phyloP scores from a whole-genome alignment of 2,113 vertebrate species.

The Grantiella picta region DNA sequence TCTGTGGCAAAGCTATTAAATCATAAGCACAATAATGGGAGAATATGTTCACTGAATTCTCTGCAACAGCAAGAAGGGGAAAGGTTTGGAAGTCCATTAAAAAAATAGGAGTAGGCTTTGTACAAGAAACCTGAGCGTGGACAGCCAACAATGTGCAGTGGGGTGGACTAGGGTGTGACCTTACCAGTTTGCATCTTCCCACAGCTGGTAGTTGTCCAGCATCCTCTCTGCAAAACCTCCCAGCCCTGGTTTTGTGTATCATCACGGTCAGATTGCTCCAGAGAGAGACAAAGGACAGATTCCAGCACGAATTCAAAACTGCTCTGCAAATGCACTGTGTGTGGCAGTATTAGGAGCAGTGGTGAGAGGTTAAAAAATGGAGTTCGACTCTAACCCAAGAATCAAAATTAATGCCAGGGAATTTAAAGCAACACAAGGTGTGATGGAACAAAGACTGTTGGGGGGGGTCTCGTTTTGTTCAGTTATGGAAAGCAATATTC shows the following conservation, averaged over 20 bases:
- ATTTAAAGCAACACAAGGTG: neutral
- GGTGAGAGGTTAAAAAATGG: neutral
- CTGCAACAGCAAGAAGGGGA: neutral
- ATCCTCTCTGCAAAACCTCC: neutral
- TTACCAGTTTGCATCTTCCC: neutral
- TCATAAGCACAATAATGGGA: neutral
- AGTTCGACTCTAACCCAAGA: neutral
- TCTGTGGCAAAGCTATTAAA: neutral
- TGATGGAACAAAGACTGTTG: neutral
- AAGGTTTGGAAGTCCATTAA: neutral
- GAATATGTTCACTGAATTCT: neutral
- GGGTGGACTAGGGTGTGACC: neutral
- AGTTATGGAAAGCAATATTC: neutral
- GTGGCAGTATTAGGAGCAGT: neutral
- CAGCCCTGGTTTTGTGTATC: neutral
- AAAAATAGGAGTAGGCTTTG: neutral
- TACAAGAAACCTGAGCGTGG: neutral
- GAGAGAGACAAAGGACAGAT: neutral
- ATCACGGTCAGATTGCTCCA: neutral
- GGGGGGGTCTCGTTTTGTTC: conserved; percentile 21
- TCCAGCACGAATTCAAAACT: neutral
- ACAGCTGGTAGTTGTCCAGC: neutral
- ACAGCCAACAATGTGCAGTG: neutral
- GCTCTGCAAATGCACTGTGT: neutral
- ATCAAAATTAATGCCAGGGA: neutral